Base-by-base conservation (phyloP, 2,113 vertebrate genomes). In the Leucosticte australis region DNA sequence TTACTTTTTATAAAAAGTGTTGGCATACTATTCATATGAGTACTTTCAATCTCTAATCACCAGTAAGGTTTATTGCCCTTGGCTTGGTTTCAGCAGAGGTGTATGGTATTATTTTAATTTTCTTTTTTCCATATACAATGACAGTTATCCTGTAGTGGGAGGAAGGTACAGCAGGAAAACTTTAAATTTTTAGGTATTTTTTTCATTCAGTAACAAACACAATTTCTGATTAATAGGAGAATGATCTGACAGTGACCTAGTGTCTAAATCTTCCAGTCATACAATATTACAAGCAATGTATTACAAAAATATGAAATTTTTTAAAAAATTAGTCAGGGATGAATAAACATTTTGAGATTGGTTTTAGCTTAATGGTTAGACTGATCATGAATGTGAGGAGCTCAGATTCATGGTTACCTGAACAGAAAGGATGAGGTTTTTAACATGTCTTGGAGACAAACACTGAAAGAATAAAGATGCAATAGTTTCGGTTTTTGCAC, bases 1-100 rank as follows among this genome's bases (percentile, higher is more conserved):
- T 19, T 70, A 57, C 26, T 82, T 95, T 91, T 70, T 74, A 76
- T 55, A 71, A 35, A 77, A 71, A 60, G 7, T 46, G 8, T 84
- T 53, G 46, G 69, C 30, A 28, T 27, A 44, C 2, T 47, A 23
- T 64, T 80, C 22, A 6, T 85, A 5, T n/a, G 31, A 84, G 28
- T 22, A 53, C n/a, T 94, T 83, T 7, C 5, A 76, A 11, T 83
- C 69, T 84, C 53, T 83, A 94, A 88, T 91, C 71, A 55, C 31
- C 42, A 35, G 59, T 84, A 83, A 89, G 24, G 16, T 83, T 90
- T 94, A 33, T 33, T 75, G 55, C 26, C 70, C 65, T 95, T 95
- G 79, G 90, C 56, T 87, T 89, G 15, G 67, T 96, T 95, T 64
- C 70, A 92, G 78, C 57, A 87, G 57, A 46, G 31, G 9, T 83